Conservation (phyloP, 2,113 vertebrate species). For the Hydrolagus affinis region DNA sequence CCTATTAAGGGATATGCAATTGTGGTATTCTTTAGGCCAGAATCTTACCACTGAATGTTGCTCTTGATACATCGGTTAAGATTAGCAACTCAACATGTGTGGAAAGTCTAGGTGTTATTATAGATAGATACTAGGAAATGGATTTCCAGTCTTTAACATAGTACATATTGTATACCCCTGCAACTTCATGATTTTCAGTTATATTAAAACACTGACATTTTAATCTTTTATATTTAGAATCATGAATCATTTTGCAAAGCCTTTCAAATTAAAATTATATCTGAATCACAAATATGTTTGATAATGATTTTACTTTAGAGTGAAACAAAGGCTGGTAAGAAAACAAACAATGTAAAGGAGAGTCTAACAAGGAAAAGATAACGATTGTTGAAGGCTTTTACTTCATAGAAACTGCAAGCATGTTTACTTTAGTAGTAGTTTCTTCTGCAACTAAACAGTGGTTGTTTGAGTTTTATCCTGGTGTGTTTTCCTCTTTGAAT, state of each 20-base stretch:
- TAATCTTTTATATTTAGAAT: too few species aligned
- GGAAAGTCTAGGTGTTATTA: too few species aligned
- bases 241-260: too few species aligned
- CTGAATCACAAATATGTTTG: too few species aligned
- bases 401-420: neutral
- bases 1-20: too few species aligned
- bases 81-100: neutral
- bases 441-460: neutral
- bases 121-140: neutral
- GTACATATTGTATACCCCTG: neutral
- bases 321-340: neutral
- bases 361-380: neutral
- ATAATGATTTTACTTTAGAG: neutral
- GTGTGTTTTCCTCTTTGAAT: constrained; percentile 34
- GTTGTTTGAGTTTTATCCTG: neutral
- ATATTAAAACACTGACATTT: too few species aligned
- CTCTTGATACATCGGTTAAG: neutral
- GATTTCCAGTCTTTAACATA: neutral
- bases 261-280: too few species aligned
- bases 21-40: too few species aligned
- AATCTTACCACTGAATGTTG: too few species aligned
- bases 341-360: neutral
- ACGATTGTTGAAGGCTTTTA: neutral
- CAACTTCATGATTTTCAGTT: neutral
- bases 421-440: neutral